Evolutionary conservation across 2,113 vertebrate genomes (phyloP).

Genomic region (Nymphicus hollandicus): DNA sequence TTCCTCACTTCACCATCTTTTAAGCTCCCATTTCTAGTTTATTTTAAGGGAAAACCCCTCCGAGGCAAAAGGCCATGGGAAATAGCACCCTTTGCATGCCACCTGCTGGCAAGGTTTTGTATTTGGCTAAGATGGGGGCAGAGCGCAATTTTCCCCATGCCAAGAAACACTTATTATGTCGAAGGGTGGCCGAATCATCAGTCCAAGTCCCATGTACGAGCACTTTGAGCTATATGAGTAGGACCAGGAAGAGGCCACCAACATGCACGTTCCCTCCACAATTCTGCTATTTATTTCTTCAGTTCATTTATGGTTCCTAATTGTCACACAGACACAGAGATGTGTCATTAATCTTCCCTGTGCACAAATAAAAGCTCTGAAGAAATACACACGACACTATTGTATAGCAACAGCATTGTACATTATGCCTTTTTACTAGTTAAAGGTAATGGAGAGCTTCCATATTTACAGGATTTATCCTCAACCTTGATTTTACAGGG

Average conservation of each 20-base stretch:
- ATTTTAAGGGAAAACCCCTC: background rate
- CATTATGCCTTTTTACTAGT: background rate
- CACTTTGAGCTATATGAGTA: background rate
- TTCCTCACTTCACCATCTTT: background rate
- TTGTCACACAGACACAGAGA: background rate
- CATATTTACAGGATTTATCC: background rate
- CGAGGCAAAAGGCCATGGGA: background rate
- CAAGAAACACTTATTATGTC: background rate
- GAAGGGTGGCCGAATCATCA: background rate
- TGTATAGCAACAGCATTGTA: background rate
- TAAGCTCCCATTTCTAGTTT: background rate
- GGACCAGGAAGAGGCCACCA: background rate
- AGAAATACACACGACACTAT: background rate
- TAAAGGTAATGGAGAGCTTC: background rate
- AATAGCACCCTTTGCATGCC: conserved; percentile 62
- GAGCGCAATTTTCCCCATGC: background rate
- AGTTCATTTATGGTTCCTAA: background rate
- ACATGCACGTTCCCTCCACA: background rate
- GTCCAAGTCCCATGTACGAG: accelerated
- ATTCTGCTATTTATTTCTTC: background rate
- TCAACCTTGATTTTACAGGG: background rate
- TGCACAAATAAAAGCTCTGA: background rate
- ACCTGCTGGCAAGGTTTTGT: conserved; percentile 59
- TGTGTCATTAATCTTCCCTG: background rate
- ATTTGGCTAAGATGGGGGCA: background rate